Evolutionary conservation across 2,888 invertebrate genomes (phyloP), one percentile per base, ranked within the genome.

Genomic region (Tromatobia lineatoria): DNA sequence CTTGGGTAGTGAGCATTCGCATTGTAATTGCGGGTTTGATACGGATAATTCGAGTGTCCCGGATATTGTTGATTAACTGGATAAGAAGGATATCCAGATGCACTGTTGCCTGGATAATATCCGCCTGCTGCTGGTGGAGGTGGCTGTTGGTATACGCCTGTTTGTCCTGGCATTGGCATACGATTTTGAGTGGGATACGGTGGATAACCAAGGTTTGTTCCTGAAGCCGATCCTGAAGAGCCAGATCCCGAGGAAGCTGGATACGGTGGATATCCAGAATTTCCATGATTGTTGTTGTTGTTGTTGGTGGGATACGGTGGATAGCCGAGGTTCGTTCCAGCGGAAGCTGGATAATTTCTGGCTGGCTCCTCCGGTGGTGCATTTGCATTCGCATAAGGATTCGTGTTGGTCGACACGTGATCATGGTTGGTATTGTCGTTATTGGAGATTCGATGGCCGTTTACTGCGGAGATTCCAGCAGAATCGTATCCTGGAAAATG

Each of bases 301-400:
- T 80, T 70, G 74, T 85, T 87, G 70, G 88, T 85, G 0, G 91
- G 91, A 79, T 91, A 91, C 11, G 90, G 71, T 23, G 93, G 93
- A 84, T 92, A 92, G 20, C 91, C 93, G 38, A 89, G 77, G 74
- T 91, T 91, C 47, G 80, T 87, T 15, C 89, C 90, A 54, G 88
- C 75, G 69, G 90, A 89, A 45, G 87, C 81, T 50, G 88, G 90
- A 64, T 87, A 86, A 78, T 87, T 87, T 82, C 80, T 83, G 15
- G 85, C 86, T 34, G 86, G 61, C 6, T 82, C 82, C 3, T 88
- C 88, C 23, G 92, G 91, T 3, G 93, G 93, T 23, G 93, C 93
- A 67, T 93, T 93, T 4, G 93, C 92, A 76, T 93, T 91, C 29
- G 91, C 91, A 79, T 90, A 93, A 0, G 93, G 93, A 86, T 93